Percentiles rank a stretch among this genome's conserved stretches.
Evolutionary conservation across 2,888 invertebrate species (phyloP).

Genomic region (Hydroisotoma schaefferi): DNA sequence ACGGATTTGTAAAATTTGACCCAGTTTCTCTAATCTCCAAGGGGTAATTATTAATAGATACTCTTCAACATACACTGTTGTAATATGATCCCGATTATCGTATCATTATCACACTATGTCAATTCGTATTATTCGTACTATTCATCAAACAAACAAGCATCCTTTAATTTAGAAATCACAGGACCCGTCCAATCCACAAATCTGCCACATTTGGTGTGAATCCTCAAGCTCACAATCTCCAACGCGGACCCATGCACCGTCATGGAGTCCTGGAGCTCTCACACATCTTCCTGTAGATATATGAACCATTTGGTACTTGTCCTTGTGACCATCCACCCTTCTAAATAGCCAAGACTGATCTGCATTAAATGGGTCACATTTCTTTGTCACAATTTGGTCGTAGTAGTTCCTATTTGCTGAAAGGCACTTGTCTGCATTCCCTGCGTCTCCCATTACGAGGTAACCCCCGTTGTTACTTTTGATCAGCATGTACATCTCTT

Average conservation of each 20-base stretch:
- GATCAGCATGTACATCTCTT: slow-evolving; percentile 32
- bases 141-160: too few species aligned
- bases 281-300: slow-evolving; percentile 32
- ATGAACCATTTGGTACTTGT: slow-evolving; percentile 34
- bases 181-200: slow-evolving; percentile 31
- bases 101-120: too few species aligned
- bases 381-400: slow-evolving; percentile 24
- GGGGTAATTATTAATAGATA: too few species aligned
- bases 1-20: too few species aligned
- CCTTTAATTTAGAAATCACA: slow-evolving; percentile 20
- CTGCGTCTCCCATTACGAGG: slow-evolving; percentile 32
- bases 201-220: slow-evolving; percentile 31
- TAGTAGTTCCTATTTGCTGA: slow-evolving; percentile 29
- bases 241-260: slow-evolving; percentile 32
- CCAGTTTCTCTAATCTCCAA: too few species aligned
- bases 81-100: too few species aligned
- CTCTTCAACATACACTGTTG: too few species aligned
- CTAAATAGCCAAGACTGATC: slow-evolving; percentile 31
- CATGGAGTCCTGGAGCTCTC: slow-evolving; percentile 27
- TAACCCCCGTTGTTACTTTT: slow-evolving; percentile 35
- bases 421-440: slow-evolving; percentile 29
- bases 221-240: slow-evolving; percentile 39
- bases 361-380: slow-evolving; percentile 34
- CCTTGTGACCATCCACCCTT: slow-evolving; percentile 21
- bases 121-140: too few species aligned